Base-by-base conservation (phyloP, 2,888 invertebrate genomes). In the Erannis defoliaria region DNA sequence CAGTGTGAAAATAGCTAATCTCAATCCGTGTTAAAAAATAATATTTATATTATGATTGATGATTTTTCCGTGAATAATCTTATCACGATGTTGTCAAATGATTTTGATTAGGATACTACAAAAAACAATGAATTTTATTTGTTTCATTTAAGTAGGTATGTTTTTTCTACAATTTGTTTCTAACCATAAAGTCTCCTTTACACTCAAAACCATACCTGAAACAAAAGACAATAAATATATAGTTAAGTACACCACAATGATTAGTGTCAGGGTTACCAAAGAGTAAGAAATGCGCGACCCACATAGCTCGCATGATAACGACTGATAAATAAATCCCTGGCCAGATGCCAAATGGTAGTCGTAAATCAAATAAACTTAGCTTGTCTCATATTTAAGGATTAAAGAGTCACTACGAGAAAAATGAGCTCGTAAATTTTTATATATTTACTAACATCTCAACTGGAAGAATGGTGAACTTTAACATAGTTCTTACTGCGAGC, bases 261-360 rank as follows among this genome's bases (percentile, higher is more conserved):
- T 75, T 74, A 71, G 71, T 75, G 78, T 72, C 76, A 78, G 73
- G 79, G 77, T 67, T 65, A 55, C 8, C 23, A 49, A 43, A 55
- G 40, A 37, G 43, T 60, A 56, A 72, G 71, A 75, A 71, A 66
- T 62, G 62, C 65, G 73, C 66, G 73, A 70, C 73, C 74, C 68
- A 57, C 64, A 72, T 73, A 66, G 57, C 60, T 66, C 62, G 64
- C 58, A 54, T 60, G 74, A 78, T 74, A 75, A 72, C 65, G 70
- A 68, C 60, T 67, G 62, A 72, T 67, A 67, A 66, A 72, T 67
- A 67, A 66, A 64, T 68, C 56, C 68, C 71, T 71, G 51, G 59
- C 64, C 40, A 57, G 55, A 35, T 58, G 64, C 67, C 70, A 62
- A 72, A 62, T 58, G 35, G 42, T 12, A 46, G 53, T 61, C 29